phyloP scores from a whole-genome alignment of 2,113 vertebrate species.

The Chamaetylas fuelleborni region DNA sequence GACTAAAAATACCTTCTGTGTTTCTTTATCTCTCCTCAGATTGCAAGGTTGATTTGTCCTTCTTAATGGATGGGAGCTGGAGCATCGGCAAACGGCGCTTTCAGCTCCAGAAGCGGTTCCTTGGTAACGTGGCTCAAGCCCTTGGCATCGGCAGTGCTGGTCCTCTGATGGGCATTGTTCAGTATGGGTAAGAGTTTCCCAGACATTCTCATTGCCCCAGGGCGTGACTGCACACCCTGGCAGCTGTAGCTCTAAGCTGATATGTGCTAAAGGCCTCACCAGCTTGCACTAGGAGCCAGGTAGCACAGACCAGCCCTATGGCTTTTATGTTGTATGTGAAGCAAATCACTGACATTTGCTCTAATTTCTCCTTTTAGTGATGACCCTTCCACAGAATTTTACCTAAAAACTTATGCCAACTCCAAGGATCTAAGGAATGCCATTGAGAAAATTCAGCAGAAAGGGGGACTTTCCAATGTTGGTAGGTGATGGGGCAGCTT shows the following conservation, averaged over 20 bases:
- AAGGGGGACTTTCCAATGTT: conserved; percentile 91
- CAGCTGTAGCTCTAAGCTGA: background rate
- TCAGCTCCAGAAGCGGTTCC: conserved; percentile 93
- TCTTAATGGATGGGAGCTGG: conserved; percentile 94
- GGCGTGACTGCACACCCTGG: background rate
- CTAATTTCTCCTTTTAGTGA: conserved; percentile 75
- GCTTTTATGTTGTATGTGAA: background rate
- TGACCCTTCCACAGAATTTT: conserved; percentile 88
- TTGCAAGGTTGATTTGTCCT: conserved; percentile 91
- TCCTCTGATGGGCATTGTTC: conserved; percentile 93
- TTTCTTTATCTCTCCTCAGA: conserved; percentile 69
- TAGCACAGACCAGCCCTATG: background rate
- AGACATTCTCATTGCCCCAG: background rate
- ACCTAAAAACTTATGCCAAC: conserved; percentile 81
- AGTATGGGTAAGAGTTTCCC: conserved; percentile 85
- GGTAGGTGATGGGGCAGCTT: conserved; percentile 77
- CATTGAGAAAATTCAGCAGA: conserved; percentile 89
- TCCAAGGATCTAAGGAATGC: conserved; percentile 84
- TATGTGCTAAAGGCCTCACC: fast-evolving
- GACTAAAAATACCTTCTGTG: background rate
- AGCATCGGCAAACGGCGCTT: conserved; percentile 94
- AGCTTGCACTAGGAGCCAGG: background rate
- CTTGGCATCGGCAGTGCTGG: conserved; percentile 84
- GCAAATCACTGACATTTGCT: background rate
- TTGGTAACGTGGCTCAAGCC: conserved; percentile 81